These are phyloP conservation scores for Latrodectus hesperus DNA, from an alignment of 2,888 invertebrate genomes.

Conservation along the genomic window DNA sequence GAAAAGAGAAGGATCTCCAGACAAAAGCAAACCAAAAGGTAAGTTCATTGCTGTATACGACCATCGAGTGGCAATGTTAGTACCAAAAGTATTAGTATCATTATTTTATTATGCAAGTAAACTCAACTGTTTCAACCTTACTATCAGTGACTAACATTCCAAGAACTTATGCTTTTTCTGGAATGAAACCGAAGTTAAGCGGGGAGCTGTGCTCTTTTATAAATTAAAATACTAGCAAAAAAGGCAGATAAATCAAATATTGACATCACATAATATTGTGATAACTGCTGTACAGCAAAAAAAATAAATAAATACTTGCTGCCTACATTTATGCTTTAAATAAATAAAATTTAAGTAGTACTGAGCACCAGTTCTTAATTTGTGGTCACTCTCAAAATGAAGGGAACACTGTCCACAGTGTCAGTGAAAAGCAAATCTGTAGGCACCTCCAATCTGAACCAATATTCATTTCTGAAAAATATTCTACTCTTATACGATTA, in stretches of 20 bases:
- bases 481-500: background rate
- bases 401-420: background rate
- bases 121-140: conserved; percentile 1
- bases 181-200: background rate
- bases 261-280: background rate
- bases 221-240: background rate
- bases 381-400: conserved; percentile 10
- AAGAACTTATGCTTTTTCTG: background rate
- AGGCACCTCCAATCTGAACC: background rate
- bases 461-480: background rate
- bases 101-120: background rate
- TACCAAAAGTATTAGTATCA: background rate
- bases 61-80: background rate
- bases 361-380: conserved; percentile 1
- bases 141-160: background rate
- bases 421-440: background rate
- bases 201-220: background rate
- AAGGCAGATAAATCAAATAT: background rate
- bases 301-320: background rate
- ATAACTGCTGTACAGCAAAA: conserved; percentile 11
- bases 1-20: background rate
- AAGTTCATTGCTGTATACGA: background rate
- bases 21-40: background rate
- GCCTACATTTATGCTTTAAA: background rate
- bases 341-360: background rate